These are phyloP conservation scores for Proisotoma minuta DNA, from an alignment of 2,888 invertebrate genomes.

Conservation along the genomic window DNA sequence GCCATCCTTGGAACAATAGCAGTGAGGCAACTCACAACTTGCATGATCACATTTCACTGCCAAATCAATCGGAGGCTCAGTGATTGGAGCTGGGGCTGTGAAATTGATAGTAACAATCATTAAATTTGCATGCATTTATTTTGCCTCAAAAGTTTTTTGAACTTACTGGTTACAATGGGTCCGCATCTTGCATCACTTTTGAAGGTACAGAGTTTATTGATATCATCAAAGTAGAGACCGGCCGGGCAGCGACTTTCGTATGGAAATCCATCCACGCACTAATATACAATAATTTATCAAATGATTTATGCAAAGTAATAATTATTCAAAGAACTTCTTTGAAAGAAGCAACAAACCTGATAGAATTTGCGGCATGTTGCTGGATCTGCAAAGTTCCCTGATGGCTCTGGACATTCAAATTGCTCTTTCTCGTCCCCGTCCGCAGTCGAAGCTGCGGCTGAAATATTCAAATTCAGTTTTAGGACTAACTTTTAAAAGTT, in stretches of 20 bases:
- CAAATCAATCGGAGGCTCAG: slow-evolving; percentile 73
- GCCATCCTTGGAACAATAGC: slow-evolving; percentile 88
- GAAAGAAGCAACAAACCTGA: slow-evolving; percentile 60
- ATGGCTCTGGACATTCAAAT: slow-evolving; percentile 73
- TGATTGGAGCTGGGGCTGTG: slow-evolving; percentile 72
- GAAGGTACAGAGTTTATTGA: slow-evolving; percentile 84
- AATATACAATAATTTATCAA: slow-evolving; percentile 49
- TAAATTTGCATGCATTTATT: not conserved
- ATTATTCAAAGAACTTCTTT: no score
- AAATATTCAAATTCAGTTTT: no score
- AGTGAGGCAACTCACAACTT: slow-evolving; percentile 76
- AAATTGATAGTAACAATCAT: slow-evolving; percentile 40
- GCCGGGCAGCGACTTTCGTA: slow-evolving; percentile 85
- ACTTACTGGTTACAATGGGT: slow-evolving; percentile 80
- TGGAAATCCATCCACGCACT: slow-evolving; percentile 87
- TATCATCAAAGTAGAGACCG: slow-evolving; percentile 82
- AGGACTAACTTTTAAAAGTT: no score
- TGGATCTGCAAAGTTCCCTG: slow-evolving; percentile 83
- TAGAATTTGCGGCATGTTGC: slow-evolving; percentile 81
- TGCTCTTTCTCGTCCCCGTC: slow-evolving; percentile 60
- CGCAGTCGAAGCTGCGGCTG: slow-evolving; percentile 22
- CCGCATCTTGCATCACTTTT: slow-evolving; percentile 85
- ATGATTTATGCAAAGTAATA: not conserved
- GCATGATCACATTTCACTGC: slow-evolving; percentile 72
- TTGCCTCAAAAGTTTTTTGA: no score